Percentiles rank a stretch among this genome's conserved stretches.
Evolutionary conservation across 2,113 vertebrate genomes (phyloP).

Genomic region (Nycticebus coucang): DNA sequence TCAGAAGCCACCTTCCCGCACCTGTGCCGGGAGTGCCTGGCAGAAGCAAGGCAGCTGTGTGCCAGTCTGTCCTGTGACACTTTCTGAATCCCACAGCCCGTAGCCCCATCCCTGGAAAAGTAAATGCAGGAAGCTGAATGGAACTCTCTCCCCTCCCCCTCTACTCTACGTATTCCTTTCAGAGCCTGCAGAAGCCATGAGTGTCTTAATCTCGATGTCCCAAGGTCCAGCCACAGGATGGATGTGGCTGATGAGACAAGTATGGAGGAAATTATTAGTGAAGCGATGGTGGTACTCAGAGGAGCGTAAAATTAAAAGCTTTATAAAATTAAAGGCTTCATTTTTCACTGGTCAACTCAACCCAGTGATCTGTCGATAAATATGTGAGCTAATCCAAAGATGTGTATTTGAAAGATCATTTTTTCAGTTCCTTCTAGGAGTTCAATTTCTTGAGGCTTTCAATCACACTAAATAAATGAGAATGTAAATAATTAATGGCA

Average conservation of each 20-base stretch:
- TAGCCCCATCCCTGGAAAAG: background rate
- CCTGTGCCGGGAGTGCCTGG: background rate
- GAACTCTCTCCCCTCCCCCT: background rate
- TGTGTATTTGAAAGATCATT: background rate
- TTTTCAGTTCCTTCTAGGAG: constrained; percentile 23
- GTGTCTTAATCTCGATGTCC: background rate
- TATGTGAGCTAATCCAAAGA: background rate
- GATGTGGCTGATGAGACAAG: background rate
- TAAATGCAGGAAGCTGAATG: background rate
- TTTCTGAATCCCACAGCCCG: background rate
- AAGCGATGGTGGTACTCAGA: background rate
- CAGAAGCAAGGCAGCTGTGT: background rate
- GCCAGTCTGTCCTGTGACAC: background rate
- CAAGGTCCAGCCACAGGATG: background rate
- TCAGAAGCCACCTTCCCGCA: background rate
- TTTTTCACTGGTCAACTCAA: constrained; percentile 1
- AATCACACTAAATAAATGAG: background rate
- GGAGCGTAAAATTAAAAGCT: constrained; percentile 1
- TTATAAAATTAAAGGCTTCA: background rate
- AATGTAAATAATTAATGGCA: constrained; percentile 44
- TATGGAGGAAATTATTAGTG: background rate
- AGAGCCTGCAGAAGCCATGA: background rate
- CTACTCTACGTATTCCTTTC: background rate
- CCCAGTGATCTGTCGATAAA: background rate
- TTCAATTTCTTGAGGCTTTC: constrained; percentile 25